Conservation (phyloP, 2,797 vertebrate genomes). For the Triplophysa bombifrons region DNA sequence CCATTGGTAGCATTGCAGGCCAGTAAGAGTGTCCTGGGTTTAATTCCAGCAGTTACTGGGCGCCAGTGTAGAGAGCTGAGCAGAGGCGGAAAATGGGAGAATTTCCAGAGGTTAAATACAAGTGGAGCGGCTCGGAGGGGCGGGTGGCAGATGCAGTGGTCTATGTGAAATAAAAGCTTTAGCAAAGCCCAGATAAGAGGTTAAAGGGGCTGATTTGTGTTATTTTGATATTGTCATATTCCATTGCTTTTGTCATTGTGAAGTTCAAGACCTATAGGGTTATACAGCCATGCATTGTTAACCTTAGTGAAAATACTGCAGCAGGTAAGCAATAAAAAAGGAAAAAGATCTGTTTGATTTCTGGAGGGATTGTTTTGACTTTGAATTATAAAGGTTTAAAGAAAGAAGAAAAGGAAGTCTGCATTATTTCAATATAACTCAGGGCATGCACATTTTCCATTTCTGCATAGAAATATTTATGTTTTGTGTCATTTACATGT, state of each 20-base stretch:
- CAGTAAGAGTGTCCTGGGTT: slow-evolving; percentile 21
- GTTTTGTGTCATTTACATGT: no score
- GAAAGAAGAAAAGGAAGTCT: not conserved
- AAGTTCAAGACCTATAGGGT: not conserved
- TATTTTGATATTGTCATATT: not conserved
- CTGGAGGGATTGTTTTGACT: not conserved
- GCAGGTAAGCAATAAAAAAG: not conserved
- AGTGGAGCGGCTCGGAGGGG: slow-evolving; percentile 18
- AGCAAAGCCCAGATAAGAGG: not conserved
- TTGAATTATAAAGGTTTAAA: not conserved
- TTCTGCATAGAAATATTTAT: not conserved
- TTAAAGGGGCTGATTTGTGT: not conserved
- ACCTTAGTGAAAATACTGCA: not conserved
- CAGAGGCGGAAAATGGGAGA: slow-evolving; percentile 39
- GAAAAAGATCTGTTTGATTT: not conserved
- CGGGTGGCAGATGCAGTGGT: not conserved
- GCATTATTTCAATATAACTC: not conserved
- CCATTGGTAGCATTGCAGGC: slow-evolving; percentile 24
- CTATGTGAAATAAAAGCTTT: not conserved
- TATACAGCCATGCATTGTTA: not conserved
- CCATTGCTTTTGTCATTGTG: not conserved
- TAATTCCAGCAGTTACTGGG: slow-evolving; percentile 38
- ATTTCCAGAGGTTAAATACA: slow-evolving; percentile 49
- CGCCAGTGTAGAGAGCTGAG: slow-evolving; percentile 24
- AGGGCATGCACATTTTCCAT: not conserved